A percentile compares a stretch with the other conserved stretches of the same genome.
These are phyloP conservation scores for Periophthalmus magnuspinnatus DNA, from an alignment of 2,797 vertebrate species.

Conservation along the genomic window DNA sequence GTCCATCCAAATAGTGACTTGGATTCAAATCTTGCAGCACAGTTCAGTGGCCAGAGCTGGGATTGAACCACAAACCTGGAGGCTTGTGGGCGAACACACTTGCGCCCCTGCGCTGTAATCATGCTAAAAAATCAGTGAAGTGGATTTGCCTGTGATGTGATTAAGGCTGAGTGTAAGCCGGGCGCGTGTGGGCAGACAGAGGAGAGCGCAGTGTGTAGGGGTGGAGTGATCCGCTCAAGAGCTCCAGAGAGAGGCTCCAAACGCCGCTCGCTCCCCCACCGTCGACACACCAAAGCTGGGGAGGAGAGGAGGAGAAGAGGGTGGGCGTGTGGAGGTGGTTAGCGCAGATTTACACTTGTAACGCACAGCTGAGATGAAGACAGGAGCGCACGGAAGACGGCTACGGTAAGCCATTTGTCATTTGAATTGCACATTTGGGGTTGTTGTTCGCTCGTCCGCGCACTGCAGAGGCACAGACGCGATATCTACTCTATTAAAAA, in stretches of 20 bases:
- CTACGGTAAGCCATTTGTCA: constrained; percentile 48
- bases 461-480: constrained; percentile 59
- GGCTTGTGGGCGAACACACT: constrained; percentile 15
- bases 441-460: constrained; percentile 19
- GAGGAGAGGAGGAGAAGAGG: constrained; percentile 63
- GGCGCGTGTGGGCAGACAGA: constrained; percentile 23
- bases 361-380: constrained; percentile 33
- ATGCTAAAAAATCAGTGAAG: not conserved
- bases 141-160: not conserved
- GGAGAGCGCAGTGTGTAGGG: constrained; percentile 60
- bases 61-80: not conserved
- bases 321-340: constrained; percentile 51
- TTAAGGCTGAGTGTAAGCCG: not conserved
- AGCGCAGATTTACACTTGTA: constrained; percentile 53
- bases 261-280: constrained; percentile 58
- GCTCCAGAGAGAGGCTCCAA: constrained; percentile 73
- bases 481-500: constrained; percentile 63
- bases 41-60: not conserved
- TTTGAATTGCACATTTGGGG: not conserved
- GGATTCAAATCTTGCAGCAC: too few species aligned
- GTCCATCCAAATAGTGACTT: too few species aligned
- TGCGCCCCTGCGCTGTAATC: constrained; percentile 1
- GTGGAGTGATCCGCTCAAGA: constrained; percentile 74
- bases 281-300: constrained; percentile 47
- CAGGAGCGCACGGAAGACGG: not conserved